Evolutionary conservation across 2,797 vertebrate species (phyloP).

Genomic region (Picus viridis): DNA sequence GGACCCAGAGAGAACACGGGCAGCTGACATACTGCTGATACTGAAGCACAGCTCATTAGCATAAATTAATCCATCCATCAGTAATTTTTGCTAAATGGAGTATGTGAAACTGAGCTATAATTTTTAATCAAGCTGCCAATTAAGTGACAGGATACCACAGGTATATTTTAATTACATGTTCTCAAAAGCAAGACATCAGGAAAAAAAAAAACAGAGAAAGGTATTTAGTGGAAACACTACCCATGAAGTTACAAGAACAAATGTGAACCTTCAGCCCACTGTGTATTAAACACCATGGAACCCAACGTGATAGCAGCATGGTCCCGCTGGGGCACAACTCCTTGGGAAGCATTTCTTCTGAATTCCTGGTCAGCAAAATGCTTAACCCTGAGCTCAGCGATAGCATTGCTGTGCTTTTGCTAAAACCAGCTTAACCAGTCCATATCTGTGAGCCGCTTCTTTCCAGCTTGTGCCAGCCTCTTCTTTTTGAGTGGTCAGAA

Average conservation of each 20-base stretch:
- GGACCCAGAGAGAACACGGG: slow-evolving; percentile 23
- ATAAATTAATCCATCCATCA: slow-evolving; percentile 41
- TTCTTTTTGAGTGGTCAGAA: not conserved
- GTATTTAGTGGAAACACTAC: not conserved
- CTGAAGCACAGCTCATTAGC: slow-evolving; percentile 28
- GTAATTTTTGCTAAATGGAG: slow-evolving; percentile 51
- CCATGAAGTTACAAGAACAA: not conserved
- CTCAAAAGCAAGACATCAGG: not conserved
- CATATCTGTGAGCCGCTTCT: not conserved
- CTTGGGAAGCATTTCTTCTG: not conserved
- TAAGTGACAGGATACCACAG: slow-evolving; percentile 20
- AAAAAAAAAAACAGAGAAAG: not conserved
- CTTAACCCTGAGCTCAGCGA: not conserved
- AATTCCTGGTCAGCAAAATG: not conserved
- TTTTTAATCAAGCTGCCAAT: slow-evolving; percentile 32
- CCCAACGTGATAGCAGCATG: not conserved
- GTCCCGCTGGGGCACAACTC: not conserved
- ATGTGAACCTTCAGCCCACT: not conserved
- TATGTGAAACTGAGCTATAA: not conserved
- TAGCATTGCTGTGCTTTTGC: rapidly evolving
- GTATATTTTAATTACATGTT: not conserved
- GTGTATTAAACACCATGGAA: not conserved
- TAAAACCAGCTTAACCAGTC: not conserved
- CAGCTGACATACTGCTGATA: slow-evolving; percentile 27
- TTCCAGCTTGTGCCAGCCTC: not conserved